phyloP scores from a whole-genome alignment of 1,140 invertebrate species.

The Panonychus citri region DNA sequence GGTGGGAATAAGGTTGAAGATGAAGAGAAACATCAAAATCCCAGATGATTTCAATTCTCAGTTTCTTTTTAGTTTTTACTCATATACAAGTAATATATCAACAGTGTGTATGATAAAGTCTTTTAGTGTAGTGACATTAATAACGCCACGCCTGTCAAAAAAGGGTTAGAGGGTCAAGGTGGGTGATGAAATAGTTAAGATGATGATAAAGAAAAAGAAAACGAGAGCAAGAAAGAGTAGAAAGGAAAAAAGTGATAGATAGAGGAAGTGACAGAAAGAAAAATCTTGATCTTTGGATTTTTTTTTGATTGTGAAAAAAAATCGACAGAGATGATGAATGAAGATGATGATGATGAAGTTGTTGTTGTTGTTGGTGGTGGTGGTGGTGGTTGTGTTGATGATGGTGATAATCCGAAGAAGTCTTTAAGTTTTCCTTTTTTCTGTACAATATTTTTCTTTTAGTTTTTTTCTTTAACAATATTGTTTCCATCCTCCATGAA shows the following conservation, averaged over 20 bases:
- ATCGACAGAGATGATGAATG: background rate
- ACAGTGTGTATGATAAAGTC: background rate
- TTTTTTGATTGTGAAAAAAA: background rate
- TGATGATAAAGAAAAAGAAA: background rate
- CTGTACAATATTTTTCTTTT: too few species aligned
- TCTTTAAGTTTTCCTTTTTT: background rate
- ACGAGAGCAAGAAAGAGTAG: background rate
- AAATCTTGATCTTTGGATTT: background rate
- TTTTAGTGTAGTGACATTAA: background rate
- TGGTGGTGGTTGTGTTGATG: background rate
- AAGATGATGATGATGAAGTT: background rate
- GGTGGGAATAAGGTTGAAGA: background rate
- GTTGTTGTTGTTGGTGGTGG: background rate
- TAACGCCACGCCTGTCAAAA: background rate
- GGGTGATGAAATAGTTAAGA: background rate
- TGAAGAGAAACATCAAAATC: background rate
- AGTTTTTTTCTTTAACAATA: background rate
- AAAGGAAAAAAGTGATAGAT: background rate
- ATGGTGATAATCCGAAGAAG: background rate
- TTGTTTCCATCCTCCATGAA: background rate
- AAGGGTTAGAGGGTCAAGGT: background rate
- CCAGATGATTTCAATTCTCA: background rate
- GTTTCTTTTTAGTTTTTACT: too few species aligned
- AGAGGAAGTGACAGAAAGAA: background rate
- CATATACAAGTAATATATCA: background rate